Conservation (phyloP, 2,113 vertebrate genomes). For the Hoplias malabaricus region DNA sequence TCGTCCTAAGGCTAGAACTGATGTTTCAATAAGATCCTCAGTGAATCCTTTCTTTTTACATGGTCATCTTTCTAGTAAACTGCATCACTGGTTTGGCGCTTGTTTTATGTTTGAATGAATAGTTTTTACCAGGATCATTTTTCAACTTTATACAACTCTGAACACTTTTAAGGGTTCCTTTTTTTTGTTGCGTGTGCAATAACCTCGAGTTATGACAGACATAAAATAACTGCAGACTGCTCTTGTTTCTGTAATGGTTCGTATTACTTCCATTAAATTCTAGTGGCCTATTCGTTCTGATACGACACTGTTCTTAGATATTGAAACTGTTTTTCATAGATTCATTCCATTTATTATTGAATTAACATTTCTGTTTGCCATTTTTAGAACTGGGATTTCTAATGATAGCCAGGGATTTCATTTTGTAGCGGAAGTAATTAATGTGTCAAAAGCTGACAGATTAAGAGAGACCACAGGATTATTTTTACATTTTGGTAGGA, state of each 20-base stretch:
- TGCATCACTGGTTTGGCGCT: not conserved
- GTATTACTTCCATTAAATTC: not conserved
- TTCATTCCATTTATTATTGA: constrained; percentile 53
- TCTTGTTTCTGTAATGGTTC: not conserved
- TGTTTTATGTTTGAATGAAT: not conserved
- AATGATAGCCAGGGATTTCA: constrained; percentile 51
- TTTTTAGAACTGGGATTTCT: constrained; percentile 54
- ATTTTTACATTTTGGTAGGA: not conserved
- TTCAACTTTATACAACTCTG: not conserved
- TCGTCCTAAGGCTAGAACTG: not conserved
- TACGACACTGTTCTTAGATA: constrained; percentile 19
- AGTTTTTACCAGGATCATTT: not conserved
- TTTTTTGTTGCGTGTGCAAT: not conserved
- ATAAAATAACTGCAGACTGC: not conserved
- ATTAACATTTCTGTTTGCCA: constrained; percentile 59
- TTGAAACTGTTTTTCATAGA: constrained; percentile 17
- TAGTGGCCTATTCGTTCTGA: not conserved
- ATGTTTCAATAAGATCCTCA: not conserved
- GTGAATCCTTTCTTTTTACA: not conserved
- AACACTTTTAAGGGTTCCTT: not conserved
- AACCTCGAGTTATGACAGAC: not conserved
- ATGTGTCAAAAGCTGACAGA: not conserved
- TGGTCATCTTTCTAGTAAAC: not conserved
- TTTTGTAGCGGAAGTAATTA: constrained; percentile 43
- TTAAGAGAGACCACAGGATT: not conserved